Evolutionary conservation across 2,888 invertebrate genomes (phyloP).

Genomic region (Coenonympha glycerion): DNA sequence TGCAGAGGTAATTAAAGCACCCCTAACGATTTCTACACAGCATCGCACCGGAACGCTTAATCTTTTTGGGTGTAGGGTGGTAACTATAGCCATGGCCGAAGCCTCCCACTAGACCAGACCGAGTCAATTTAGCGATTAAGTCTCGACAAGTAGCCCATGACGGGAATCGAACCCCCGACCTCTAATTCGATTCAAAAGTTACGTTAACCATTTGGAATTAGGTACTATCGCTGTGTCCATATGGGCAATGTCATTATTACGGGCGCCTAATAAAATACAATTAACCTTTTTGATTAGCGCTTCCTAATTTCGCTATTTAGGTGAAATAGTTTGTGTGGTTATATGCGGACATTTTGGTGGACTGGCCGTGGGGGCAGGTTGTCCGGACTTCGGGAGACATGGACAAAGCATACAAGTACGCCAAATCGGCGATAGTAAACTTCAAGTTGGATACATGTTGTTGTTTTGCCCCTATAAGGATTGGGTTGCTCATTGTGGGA

Average conservation of each 20-base stretch:
- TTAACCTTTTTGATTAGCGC: constrained; percentile 51
- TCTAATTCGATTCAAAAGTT: no score
- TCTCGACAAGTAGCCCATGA: no score
- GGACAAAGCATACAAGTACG: constrained; percentile 42
- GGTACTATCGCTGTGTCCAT: neutral
- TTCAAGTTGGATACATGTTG: constrained; percentile 52
- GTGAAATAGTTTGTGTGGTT: constrained; percentile 30
- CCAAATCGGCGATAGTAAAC: constrained; percentile 40
- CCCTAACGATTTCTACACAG: no score
- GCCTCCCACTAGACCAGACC: no score
- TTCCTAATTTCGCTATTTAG: constrained; percentile 51
- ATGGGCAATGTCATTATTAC: constrained; percentile 17
- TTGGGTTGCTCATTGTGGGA: constrained; percentile 46
- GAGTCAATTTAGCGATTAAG: no score
- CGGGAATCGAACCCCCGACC: no score
- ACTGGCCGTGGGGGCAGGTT: constrained; percentile 3
- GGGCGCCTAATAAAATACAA: constrained; percentile 23
- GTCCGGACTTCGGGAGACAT: constrained; percentile 29
- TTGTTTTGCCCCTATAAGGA: constrained; percentile 46
- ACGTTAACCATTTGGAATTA: neutral
- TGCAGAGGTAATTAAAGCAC: no score
- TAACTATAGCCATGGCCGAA: no score
- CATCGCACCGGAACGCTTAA: no score
- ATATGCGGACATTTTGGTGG: constrained; percentile 32
- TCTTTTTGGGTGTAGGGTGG: no score